Evolutionary conservation across 2,797 vertebrate species (phyloP).

Genomic region (Hyperoplus lanceolatus): DNA sequence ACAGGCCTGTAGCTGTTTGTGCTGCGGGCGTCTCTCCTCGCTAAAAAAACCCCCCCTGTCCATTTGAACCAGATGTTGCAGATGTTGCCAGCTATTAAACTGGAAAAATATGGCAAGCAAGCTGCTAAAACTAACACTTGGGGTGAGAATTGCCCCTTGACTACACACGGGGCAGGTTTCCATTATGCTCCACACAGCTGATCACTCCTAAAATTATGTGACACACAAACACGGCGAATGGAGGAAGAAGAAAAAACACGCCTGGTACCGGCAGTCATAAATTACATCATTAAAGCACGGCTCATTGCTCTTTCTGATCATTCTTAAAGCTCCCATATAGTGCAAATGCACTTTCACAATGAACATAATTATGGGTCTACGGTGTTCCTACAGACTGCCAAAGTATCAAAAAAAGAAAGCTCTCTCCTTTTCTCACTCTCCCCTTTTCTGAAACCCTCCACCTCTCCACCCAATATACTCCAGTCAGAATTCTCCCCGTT

Average conservation of each 20-base stretch:
- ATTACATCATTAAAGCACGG: conserved; percentile 38
- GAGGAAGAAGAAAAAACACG: conserved; percentile 1
- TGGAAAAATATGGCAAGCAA: conserved; percentile 70
- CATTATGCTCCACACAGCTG: conserved; percentile 65
- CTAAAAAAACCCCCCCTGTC: conserved; percentile 55
- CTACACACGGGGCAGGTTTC: conserved; percentile 60
- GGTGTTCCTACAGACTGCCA: too few species aligned
- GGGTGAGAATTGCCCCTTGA: conserved; percentile 71
- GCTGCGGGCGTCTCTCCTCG: conserved; percentile 52
- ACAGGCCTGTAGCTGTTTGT: conserved; percentile 64
- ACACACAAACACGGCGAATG: conserved; percentile 51
- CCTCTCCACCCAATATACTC: too few species aligned
- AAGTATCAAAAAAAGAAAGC: too few species aligned
- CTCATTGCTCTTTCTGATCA: conserved; percentile 52
- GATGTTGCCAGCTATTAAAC: conserved; percentile 76
- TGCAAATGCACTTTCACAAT: too few species aligned
- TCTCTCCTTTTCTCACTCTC: too few species aligned
- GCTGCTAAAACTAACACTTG: conserved; percentile 75
- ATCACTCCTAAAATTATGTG: conserved; percentile 61
- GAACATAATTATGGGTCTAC: too few species aligned
- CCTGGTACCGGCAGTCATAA: conserved; percentile 32
- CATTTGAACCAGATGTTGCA: conserved; percentile 80
- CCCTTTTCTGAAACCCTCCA: too few species aligned
- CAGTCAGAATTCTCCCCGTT: too few species aligned
- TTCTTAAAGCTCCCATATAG: conserved; percentile 11